Evolutionary conservation across 2,888 invertebrate genomes (phyloP), one percentile per base, ranked within the genome.

Genomic region (Melipona beecheii): DNA sequence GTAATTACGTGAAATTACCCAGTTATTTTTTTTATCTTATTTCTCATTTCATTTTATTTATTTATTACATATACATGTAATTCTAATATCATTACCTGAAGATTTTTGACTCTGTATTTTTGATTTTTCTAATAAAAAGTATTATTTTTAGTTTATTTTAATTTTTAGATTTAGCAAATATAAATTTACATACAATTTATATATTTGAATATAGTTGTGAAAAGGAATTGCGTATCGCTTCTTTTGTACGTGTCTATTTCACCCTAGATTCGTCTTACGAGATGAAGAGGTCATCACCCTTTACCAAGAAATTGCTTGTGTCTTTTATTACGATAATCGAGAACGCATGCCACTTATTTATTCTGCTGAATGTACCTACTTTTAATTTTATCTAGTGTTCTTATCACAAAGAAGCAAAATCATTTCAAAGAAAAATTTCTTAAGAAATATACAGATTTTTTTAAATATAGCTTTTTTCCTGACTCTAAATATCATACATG

Each of bases 281-380:
- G 54, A 70, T 36, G 27, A 31, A 65, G 17, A 56, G 56, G 65
- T 72, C 72, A 52, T 78, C 65, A 75, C 54, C 65, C 56, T 54
- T 72, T 78, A 78, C 77, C 56, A 64, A 78, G 77, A 78, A 78
- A 65, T 64, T 71, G 74, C 74, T 54, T 36, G 5, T 52, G 54
- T 54, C 74, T 75, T 66, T 75, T 75, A 75, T 75, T 75, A 15
- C 74, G 13, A 65, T 24, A 27, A 75, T 75, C 65, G 64, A 66
- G 54, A 56, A 54, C 65, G 54, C 65, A 54, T 17, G 27, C 54
- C 54, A 64, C 49, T 72, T 72, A 72, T 71, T 77, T 72, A 71
- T 77, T 71, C 54, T 24, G 13, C n/a, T 72, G 49, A 72, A 52
- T 17, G 13, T 54, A 21, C 21, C 52, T 43, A 64, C 64, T 74